These are phyloP conservation scores for Ophion slaviceki DNA, from an alignment of 2,888 invertebrate species.

Conservation along the genomic window DNA sequence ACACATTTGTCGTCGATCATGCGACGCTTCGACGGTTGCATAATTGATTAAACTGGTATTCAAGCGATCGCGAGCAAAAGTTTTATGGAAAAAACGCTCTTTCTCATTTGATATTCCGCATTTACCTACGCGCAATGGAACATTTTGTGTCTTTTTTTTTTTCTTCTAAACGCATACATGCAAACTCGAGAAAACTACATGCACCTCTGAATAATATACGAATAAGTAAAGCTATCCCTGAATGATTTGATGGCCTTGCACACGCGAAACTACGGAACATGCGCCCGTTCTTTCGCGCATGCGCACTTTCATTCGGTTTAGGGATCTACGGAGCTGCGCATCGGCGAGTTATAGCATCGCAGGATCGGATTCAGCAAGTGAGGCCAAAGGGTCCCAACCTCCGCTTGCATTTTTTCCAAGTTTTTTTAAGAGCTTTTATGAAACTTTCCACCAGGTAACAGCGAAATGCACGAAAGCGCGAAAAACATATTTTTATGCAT, in stretches of 20 bases:
- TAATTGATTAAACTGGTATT: slow-evolving; percentile 17
- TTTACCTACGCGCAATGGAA: not conserved
- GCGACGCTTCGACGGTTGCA: slow-evolving; percentile 22
- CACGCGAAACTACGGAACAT: slow-evolving; percentile 6
- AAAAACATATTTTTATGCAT: not conserved
- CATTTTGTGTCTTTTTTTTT: not conserved
- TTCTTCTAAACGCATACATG: slow-evolving; percentile 3
- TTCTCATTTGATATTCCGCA: not conserved
- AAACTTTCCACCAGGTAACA: not conserved
- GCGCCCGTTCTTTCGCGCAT: slow-evolving; percentile 33
- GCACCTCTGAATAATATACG: not conserved
- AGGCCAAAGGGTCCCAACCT: not conserved
- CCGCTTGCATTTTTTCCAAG: not conserved
- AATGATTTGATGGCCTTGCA: slow-evolving; percentile 23
- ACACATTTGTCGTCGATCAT: not conserved
- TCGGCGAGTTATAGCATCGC: not conserved
- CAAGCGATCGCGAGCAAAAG: slow-evolving; percentile 6
- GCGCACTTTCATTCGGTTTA: slow-evolving; percentile 40
- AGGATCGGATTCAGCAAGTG: not conserved
- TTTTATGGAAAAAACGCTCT: slow-evolving; percentile 12
- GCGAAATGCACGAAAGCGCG: not conserved
- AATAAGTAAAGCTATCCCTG: slow-evolving; percentile 2
- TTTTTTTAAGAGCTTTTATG: not conserved
- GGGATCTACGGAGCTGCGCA: slow-evolving; percentile 26
- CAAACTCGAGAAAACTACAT: not conserved